Evolutionary conservation across 2,888 invertebrate species (phyloP), one percentile per base, ranked within the genome.

Genomic region (Napeogenes inachia): DNA sequence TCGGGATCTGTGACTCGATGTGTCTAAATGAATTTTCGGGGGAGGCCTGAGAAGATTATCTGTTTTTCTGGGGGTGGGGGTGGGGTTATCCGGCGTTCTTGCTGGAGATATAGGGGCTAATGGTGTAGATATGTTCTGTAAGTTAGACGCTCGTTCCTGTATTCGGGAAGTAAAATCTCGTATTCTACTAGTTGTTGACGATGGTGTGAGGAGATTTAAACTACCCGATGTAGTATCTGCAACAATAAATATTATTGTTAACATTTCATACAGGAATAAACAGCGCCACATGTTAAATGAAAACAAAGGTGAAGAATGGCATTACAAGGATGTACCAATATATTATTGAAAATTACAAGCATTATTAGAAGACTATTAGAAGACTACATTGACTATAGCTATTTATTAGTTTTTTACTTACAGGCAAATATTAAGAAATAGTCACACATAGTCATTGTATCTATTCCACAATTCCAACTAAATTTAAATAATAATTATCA

Each of bases 201-300:
- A 91, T 13, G 93, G 93, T 54, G 93, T 93, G 60, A 92, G 85
- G 73, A 93, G 90, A 79, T 93, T 93, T 73, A 93, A 77, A 70
- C 93, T 93, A 74, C 93, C 92, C 59, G 93, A 93, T 71, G 93
- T 93, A 75, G 91, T 91, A 85, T 91, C 91, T 91, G 85, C 45
- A 70, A 68, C 59, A 63, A 68, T 57, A 62, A 57, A 62, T 54
- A 59, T 46, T 42, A 59, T 45, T n/a, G 54, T 60, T 56, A 30
- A 56, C 35, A 47, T 47, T 59, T 21, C 42, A 42, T 42, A 50
- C 21, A 8, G 50, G 30, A 50, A 50, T 30, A 54, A 55, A 45
- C 45, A 54, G 8, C 10, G 3, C 5, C 42, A 47, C 33, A 38
- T 35, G 13, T 38, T 50, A 12, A 35, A 35, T 42, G 32, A 57